Base-by-base conservation (phyloP, 2,113 vertebrate species). In the Pelvicachromis taeniatus region DNA sequence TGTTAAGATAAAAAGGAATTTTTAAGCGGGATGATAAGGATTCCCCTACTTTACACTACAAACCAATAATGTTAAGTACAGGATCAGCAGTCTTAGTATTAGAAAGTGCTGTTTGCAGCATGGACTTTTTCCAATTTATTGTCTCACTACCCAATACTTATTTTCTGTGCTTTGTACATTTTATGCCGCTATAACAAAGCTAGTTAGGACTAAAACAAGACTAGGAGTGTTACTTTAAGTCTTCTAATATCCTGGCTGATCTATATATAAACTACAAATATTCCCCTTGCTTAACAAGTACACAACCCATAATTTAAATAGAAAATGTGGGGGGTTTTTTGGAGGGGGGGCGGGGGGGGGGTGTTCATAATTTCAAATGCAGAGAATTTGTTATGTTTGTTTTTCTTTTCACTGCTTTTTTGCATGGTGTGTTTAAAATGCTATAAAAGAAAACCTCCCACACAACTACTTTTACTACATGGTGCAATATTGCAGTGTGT, bases 1-100 rank as follows among this genome's bases (percentile, higher is more conserved):
- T 82, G 78, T 93, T 87, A 86, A 95, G 93, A 95, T 95, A 80
- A 96, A 95, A 95, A 84, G 52, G 92, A 93, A 93, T 96, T 88
- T 91, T 91, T 92, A 92, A 95, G 90, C 84, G 21, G 65, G 59
- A 85, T 19, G 11, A 53, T 84, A 91, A 82, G 79, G 82, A 88
- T 94, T 92, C 70, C 35, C 77, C 33, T 77, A 88, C 84, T 93
- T 94, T 91, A 91, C 70, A 87, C 90, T 86, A 95, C 87, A 90
- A 92, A 86, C 88, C 63, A 92, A 78, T 80, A 87, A 84, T 83
- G 21, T 50, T 73, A 93, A 94, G 33, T 83, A 87, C 38, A 6
- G 31, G 73, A 90, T 92, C 90, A 90, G 86, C 90, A 85, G 38
- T 81, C 77, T 91, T 89, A 92, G 53, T 59, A 55, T 29, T 31